These are phyloP conservation scores for Sardina pilchardus DNA, from an alignment of 2,113 vertebrate species.

Conservation along the genomic window DNA sequence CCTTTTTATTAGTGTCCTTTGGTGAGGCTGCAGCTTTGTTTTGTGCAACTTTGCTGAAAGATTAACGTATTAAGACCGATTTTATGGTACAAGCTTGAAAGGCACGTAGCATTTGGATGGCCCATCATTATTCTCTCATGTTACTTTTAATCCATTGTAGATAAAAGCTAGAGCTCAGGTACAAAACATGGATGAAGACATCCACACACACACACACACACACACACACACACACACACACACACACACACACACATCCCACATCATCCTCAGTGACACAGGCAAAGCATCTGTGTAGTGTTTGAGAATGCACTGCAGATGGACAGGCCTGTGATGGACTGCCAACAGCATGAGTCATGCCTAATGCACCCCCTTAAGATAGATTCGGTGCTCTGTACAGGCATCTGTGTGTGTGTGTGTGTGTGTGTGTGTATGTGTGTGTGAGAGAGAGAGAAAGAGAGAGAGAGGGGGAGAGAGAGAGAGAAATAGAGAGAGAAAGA, in stretches of 20 bases:
- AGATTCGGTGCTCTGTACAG: neutral
- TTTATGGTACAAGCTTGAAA: no score
- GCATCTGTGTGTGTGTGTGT: constrained; percentile 8
- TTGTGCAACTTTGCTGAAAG: no score
- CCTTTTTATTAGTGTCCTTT: neutral
- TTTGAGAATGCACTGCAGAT: constrained; percentile 9
- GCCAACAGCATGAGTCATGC: constrained; percentile 3
- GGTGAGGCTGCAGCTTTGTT: neutral
- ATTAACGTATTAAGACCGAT: no score
- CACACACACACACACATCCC: neutral
- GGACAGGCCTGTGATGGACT: constrained; percentile 10
- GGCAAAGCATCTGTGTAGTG: constrained; percentile 10
- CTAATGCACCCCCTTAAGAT: neutral
- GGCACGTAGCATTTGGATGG: no score
- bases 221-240: neutral
- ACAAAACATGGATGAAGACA: neutral
- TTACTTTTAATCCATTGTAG: neutral
- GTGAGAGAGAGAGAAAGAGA: no score
- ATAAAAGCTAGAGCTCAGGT: neutral
- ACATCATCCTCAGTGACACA: neutral
- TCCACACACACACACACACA: neutral
- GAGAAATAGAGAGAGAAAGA: no score
- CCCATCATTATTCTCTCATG: no score
- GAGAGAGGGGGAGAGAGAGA: no score
- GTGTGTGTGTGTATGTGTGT: neutral